These are phyloP conservation scores for Colius striatus DNA, from an alignment of 2,113 vertebrate genomes.

Conservation along the genomic window DNA sequence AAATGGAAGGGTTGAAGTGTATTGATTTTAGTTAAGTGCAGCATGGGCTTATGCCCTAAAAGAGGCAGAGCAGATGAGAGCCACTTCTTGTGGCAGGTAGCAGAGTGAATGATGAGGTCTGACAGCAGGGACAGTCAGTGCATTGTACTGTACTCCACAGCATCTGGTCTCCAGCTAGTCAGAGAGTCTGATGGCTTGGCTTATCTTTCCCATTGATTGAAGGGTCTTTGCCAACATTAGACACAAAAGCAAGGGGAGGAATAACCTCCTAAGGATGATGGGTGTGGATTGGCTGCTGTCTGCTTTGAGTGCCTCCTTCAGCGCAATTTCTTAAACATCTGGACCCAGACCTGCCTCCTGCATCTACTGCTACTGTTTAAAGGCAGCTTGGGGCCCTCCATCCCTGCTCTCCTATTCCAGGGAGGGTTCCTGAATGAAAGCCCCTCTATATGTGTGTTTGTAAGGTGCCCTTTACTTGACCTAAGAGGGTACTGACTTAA, in stretches of 20 bases:
- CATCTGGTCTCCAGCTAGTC: neutral
- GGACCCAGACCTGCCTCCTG: neutral
- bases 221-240: neutral
- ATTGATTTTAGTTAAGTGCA: neutral
- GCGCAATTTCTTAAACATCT: neutral
- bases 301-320: slow-evolving; percentile 42
- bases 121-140: neutral
- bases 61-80: neutral
- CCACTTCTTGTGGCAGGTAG: neutral
- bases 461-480: slow-evolving; percentile 58
- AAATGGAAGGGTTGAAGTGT: neutral
- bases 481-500: slow-evolving; percentile 29
- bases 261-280: neutral
- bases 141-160: neutral
- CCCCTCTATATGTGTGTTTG: slow-evolving; percentile 41
- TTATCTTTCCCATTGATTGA: neutral
- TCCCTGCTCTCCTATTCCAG: neutral
- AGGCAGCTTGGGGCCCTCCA: neutral
- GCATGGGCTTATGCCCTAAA: neutral
- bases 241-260: neutral
- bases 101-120: neutral
- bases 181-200: neutral
- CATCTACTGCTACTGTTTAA: slow-evolving; percentile 27
- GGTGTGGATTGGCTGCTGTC: neutral
- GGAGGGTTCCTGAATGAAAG: slow-evolving; percentile 45